Evolutionary conservation across 2,888 invertebrate species (phyloP).

Genomic region (Apodemia hepburni): DNA sequence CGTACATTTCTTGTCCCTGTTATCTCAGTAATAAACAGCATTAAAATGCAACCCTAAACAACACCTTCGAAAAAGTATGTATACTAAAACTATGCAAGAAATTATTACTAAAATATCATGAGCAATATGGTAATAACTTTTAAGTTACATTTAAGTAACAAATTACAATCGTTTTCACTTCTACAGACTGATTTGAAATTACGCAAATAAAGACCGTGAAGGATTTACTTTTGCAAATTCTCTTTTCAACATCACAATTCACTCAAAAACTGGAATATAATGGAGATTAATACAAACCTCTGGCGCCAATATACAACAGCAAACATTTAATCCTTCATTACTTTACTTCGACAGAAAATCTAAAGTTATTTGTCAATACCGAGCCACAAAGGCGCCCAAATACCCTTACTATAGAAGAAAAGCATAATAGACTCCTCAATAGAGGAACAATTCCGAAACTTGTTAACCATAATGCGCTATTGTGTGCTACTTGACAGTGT

Average conservation of each 20-base stretch:
- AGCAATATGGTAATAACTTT: no score
- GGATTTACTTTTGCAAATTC: conserved; percentile 3
- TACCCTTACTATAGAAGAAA: conserved; percentile 72
- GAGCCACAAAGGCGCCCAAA: conserved; percentile 76
- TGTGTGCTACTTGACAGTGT: conserved; percentile 71
- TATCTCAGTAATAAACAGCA: no score
- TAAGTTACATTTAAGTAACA: no score
- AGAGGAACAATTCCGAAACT: conserved; percentile 70
- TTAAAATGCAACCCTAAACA: no score
- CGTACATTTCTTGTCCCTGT: no score
- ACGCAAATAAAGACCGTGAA: conserved; percentile 5
- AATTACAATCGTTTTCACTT: no score
- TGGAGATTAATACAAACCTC: conserved; percentile 7
- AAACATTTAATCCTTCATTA: conserved; percentile 64
- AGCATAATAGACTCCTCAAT: conserved; percentile 77
- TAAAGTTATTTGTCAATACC: conserved; percentile 78
- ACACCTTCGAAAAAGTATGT: no score
- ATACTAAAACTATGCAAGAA: no score
- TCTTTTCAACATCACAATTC: neutral
- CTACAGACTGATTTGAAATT: neutral
- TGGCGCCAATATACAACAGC: conserved; percentile 15
- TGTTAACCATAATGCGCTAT: conserved; percentile 78
- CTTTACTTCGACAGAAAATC: conserved; percentile 71
- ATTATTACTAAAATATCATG: no score
- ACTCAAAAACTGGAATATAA: neutral